A percentile compares a stretch with the other conserved stretches of the same genome.
Evolutionary conservation across 2,113 vertebrate genomes (phyloP).

Genomic region (Thunnus maccoyii): DNA sequence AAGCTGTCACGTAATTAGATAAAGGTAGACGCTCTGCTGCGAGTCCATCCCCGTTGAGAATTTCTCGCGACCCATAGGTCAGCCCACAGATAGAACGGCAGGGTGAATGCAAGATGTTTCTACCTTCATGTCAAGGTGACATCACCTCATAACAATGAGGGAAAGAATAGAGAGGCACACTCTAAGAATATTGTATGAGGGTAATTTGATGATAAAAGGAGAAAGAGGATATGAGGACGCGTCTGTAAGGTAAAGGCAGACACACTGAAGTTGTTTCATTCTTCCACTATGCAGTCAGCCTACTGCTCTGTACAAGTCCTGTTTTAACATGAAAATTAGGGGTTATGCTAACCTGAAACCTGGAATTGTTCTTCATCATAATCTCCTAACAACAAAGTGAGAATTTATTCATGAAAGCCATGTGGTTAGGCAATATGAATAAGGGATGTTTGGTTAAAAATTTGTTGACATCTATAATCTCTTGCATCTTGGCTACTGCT

Average conservation of each 20-base stretch:
- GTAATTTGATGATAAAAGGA: constrained; percentile 45
- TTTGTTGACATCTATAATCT: constrained; percentile 40
- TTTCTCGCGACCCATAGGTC: constrained; percentile 63
- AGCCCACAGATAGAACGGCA: constrained; percentile 45
- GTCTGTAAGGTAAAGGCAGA: constrained; percentile 39
- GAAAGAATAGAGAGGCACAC: constrained; percentile 23
- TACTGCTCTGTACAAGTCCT: neutral
- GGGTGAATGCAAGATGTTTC: constrained; percentile 48
- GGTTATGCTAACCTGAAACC: neutral
- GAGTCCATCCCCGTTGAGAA: constrained; percentile 63
- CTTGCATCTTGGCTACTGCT: constrained; percentile 27
- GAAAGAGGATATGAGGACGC: constrained; percentile 8
- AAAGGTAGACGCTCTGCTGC: constrained; percentile 65
- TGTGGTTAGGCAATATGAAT: neutral
- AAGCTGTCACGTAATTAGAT: constrained; percentile 83
- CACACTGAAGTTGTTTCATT: constrained; percentile 5
- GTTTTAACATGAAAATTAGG: constrained; percentile 10
- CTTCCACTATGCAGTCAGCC: neutral
- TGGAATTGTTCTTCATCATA: neutral
- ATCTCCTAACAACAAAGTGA: constrained; percentile 10
- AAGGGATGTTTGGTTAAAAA: constrained; percentile 36
- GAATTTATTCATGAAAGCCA: constrained; percentile 29
- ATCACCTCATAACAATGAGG: constrained; percentile 58
- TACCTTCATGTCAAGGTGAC: constrained; percentile 75
- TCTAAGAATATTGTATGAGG: constrained; percentile 38